Base-by-base conservation (phyloP, 2,888 invertebrate genomes). In the Pollenia griseotomentosa region DNA sequence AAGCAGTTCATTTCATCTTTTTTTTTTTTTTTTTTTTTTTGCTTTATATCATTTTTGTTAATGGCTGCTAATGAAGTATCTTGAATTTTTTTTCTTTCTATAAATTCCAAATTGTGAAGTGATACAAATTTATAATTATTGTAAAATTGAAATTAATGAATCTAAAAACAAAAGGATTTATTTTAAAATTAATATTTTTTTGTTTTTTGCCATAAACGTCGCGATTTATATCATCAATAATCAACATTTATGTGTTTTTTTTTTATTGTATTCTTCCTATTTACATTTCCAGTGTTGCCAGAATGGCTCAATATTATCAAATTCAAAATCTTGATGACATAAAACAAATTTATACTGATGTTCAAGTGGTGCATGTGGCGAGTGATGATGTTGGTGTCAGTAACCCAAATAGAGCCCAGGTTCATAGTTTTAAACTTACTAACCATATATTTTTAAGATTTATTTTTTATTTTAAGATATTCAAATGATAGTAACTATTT, bases 291-390 rank as follows among this genome's bases (percentile, higher is more conserved):
- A 87, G 87, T 78, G 87, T 82, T 87, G 87, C 87, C 87, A 87
- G 77, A 86, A 96, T 96, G 96, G 96, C 96, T 93, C 96, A 96
- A 93, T 96, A 95, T 94, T 96, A 95, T 93, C 96, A 96, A 91
- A 95, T 96, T 92, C 95, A 95, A 92, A 89, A 91, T 65, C 89
- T 91, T 9, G 95, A 96, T 90, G 95, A 96, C 90, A 91, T 95
- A 88, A 95, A 95, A 92, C 95, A 95, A 91, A 95, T 95, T 91
- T 96, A 95, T 92, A 95, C 95, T 88, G 95, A 95, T 91, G 89
- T 93, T 78, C 93, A 93, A 88, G 91, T 93, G 2, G 91, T 93
- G 51, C 91, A 92, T 88, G 91, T 93, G 63, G 91, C 91, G 33
- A 91, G 91, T 83, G 92, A 93, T 57, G 93, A 93, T 88, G 91